phyloP scores from a whole-genome alignment of 2,113 vertebrate species.

The Sylvicapra grimmia region DNA sequence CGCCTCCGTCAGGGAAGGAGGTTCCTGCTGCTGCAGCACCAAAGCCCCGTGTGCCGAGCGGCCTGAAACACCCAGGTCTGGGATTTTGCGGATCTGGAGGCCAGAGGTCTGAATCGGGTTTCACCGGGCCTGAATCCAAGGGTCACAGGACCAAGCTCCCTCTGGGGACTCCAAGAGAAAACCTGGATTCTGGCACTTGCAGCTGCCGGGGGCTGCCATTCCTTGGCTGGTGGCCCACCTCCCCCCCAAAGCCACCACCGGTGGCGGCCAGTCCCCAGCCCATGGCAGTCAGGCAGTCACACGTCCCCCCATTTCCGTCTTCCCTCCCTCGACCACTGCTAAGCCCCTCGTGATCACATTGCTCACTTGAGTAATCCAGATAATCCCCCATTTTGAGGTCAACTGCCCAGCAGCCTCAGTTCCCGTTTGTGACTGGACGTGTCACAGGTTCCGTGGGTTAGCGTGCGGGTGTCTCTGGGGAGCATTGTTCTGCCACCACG shows the following conservation, averaged over 20 bases:
- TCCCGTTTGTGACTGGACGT: accelerated
- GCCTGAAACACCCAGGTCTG: not conserved
- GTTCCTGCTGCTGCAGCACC: not conserved
- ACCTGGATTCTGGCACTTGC: not conserved
- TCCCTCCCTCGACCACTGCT: not conserved
- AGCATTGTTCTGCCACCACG: accelerated
- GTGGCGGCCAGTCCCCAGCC: not conserved
- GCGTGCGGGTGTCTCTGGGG: not conserved
- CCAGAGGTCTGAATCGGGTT: not conserved
- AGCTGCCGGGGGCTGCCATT: not conserved
- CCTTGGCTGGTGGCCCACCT: not conserved
- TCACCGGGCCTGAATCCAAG: not conserved
- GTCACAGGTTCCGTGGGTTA: accelerated
- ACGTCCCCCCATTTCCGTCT: not conserved
- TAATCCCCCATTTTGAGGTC: not conserved
- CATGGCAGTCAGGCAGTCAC: not conserved
- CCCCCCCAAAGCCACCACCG: not conserved
- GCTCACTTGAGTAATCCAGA: not conserved
- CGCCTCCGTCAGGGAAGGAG: accelerated
- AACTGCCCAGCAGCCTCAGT: not conserved
- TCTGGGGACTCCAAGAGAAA: not conserved
- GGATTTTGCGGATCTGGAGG: not conserved
- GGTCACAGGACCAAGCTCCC: not conserved
- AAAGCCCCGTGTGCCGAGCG: accelerated
- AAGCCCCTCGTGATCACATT: not conserved